phyloP scores from a whole-genome alignment of 2,888 invertebrate species.

The Rhagonycha fulva region DNA sequence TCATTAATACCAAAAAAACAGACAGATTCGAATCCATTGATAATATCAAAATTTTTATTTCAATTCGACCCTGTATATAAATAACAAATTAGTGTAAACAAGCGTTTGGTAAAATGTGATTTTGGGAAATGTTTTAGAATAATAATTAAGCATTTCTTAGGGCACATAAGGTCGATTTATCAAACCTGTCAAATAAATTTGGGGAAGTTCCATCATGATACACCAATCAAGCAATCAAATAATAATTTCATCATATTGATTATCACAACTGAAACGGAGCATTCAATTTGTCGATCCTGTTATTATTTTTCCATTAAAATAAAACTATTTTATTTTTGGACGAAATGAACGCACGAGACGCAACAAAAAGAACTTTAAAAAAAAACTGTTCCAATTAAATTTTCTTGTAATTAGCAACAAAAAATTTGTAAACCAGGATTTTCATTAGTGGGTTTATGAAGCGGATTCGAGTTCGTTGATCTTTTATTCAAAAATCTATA shows the following conservation, averaged over 20 bases:
- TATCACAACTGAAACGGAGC: neutral
- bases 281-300: neutral
- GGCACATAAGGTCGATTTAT: neutral
- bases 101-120: neutral
- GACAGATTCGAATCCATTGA: too few species aligned
- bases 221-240: neutral
- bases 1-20: too few species aligned
- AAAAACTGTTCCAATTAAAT: neutral
- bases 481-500: neutral
- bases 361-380: neutral
- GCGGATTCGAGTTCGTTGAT: neutral
- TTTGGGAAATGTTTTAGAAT: neutral
- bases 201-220: neutral
- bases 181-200: neutral
- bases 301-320: neutral
- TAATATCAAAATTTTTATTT: too few species aligned
- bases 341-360: neutral
- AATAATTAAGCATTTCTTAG: neutral
- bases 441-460: neutral
- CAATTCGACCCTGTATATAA: neutral
- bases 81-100: neutral
- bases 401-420: neutral
- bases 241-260: neutral
- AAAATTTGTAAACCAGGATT: neutral
- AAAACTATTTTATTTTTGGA: neutral